Evolutionary conservation across 2,888 invertebrate species (phyloP).

Genomic region (Biston betularia): DNA sequence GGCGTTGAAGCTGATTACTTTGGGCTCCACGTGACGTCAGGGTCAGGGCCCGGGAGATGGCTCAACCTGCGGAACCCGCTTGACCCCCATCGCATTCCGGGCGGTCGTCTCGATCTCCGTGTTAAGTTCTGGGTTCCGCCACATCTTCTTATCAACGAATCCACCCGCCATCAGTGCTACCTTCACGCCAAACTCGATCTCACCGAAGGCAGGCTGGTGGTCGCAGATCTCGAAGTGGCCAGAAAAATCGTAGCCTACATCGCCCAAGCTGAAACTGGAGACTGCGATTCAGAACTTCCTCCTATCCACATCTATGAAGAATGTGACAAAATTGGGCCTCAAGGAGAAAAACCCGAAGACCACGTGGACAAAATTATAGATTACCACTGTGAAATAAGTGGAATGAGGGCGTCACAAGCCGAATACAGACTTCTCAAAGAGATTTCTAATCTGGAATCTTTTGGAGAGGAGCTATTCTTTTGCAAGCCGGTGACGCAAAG

Average conservation of each 20-base stretch:
- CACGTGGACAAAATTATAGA: slow-evolving; percentile 88
- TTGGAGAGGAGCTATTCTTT: slow-evolving; percentile 94
- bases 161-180: slow-evolving; percentile 95
- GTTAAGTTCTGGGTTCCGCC: slow-evolving; percentile 98
- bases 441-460: slow-evolving; percentile 92
- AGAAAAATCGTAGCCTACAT: slow-evolving; percentile 91
- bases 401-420: slow-evolving; percentile 91
- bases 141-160: slow-evolving; percentile 93
- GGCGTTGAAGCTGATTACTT: slow-evolving; percentile 95
- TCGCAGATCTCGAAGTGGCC: slow-evolving; percentile 89
- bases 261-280: slow-evolving; percentile 91
- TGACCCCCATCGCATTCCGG: slow-evolving; percentile 90
- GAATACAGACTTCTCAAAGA: slow-evolving; percentile 94
- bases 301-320: slow-evolving; percentile 88
- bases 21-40: slow-evolving; percentile 89
- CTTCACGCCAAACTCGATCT: slow-evolving; percentile 93
- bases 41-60: slow-evolving; percentile 92
- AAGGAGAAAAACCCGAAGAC: slow-evolving; percentile 87
- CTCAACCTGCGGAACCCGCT: slow-evolving; percentile 94
- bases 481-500: slow-evolving; percentile 87
- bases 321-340: slow-evolving; percentile 87
- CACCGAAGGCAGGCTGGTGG: slow-evolving; percentile 90
- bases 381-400: slow-evolving; percentile 87
- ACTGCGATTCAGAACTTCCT: slow-evolving; percentile 87
- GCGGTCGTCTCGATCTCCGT: slow-evolving; percentile 89